phyloP scores from a whole-genome alignment of 2,113 vertebrate genomes.

The Calidris pygmaea region DNA sequence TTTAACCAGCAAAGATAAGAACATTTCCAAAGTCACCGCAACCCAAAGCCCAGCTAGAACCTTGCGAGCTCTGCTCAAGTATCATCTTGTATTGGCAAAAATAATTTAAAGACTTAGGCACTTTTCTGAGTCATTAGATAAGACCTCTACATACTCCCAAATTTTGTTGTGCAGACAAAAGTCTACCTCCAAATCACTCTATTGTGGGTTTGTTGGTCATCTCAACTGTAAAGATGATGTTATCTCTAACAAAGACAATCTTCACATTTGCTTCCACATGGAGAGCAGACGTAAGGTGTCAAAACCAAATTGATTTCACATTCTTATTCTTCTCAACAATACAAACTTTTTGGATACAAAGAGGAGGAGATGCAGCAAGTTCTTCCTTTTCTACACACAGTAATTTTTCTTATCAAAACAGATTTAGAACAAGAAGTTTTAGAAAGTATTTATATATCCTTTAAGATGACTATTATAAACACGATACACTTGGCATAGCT shows the following conservation, averaged over 20 bases:
- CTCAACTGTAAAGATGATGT: neutral
- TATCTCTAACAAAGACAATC: neutral
- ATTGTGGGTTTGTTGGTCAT: neutral
- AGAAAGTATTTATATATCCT: neutral
- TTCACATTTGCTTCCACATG: neutral
- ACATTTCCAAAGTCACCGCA: neutral
- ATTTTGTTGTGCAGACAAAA: neutral
- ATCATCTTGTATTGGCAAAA: neutral
- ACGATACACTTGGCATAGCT: neutral
- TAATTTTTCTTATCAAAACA: neutral
- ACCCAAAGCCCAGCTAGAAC: neutral
- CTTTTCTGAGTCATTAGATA: neutral
- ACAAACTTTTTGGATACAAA: neutral
- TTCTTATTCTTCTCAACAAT: neutral
- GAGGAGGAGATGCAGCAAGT: neutral
- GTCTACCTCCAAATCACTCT: neutral
- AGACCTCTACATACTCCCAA: neutral
- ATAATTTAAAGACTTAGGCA: neutral
- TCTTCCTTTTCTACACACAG: neutral
- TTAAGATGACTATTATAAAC: neutral
- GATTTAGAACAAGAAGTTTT: neutral
- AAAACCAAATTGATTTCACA: neutral
- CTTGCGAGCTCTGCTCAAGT: neutral
- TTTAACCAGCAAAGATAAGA: neutral
- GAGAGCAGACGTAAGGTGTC: fast-evolving